A percentile compares a stretch with the other conserved stretches of the same genome.
These are phyloP conservation scores for Halcyon senegalensis DNA, from an alignment of 2,113 vertebrate genomes.

Conservation along the genomic window DNA sequence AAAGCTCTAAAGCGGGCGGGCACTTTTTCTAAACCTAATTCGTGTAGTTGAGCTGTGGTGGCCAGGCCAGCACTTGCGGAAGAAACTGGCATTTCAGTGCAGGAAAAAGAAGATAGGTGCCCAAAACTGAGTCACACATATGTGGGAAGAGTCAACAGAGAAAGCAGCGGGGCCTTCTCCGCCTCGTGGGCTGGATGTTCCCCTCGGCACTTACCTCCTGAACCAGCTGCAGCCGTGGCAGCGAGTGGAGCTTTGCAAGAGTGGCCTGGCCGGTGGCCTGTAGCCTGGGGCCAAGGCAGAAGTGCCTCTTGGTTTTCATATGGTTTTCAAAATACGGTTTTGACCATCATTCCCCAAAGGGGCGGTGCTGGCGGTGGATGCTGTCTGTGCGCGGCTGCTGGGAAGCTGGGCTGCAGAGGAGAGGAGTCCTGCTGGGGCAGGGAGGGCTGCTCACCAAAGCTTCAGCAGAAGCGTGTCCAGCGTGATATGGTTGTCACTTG, in stretches of 20 bases:
- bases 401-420: background rate
- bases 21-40: background rate
- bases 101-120: background rate
- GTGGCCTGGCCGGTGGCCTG: constrained; percentile 11
- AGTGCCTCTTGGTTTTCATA: constrained; percentile 34
- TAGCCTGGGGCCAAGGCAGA: constrained; percentile 37
- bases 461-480: background rate
- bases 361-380: background rate
- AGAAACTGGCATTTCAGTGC: background rate
- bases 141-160: background rate
- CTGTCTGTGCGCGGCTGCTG: constrained; percentile 5
- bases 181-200: constrained; percentile 24
- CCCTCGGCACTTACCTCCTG: background rate
- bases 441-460: background rate
- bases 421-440: background rate
- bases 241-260: background rate
- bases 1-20: background rate
- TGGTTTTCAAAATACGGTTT: too few relatives aligned
- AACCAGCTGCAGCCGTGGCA: constrained; percentile 44
- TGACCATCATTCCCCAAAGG: constrained; percentile 11
- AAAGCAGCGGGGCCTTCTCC: background rate
- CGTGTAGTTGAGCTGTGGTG: background rate
- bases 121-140: background rate
- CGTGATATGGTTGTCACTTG: background rate
- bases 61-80: background rate